Percentiles rank a stretch among this genome's conserved stretches.
phyloP scores from a whole-genome alignment of 1,140 invertebrate species.

The Apis cerana region DNA sequence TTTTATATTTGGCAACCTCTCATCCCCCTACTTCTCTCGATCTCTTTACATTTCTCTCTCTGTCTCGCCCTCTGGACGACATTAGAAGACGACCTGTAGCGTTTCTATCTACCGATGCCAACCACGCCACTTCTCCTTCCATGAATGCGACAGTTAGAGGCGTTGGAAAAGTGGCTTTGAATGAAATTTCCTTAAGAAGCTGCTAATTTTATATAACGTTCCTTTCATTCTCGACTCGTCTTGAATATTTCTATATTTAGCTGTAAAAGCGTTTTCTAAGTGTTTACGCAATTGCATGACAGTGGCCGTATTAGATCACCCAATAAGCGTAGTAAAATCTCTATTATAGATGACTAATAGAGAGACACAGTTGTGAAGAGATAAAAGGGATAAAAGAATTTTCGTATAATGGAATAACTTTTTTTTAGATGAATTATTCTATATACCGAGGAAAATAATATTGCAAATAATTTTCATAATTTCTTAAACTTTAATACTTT shows the following conservation, averaged over 20 bases:
- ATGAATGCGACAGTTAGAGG: background rate
- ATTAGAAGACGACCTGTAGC: slow-evolving; percentile 50
- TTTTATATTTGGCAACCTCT: slow-evolving; percentile 1
- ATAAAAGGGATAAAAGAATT: too few species aligned
- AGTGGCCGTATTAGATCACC: too few species aligned
- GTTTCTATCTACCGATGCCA: slow-evolving; percentile 39
- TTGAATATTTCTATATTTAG: too few species aligned
- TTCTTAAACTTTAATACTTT: too few species aligned
- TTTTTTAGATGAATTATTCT: too few species aligned
- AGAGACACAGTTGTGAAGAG: too few species aligned
- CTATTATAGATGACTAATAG: too few species aligned
- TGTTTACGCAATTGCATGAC: too few species aligned
- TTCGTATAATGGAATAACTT: background rate
- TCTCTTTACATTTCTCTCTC: background rate
- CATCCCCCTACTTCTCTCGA: background rate
- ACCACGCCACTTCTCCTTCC: slow-evolving; percentile 6
- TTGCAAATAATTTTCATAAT: too few species aligned
- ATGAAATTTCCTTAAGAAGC: background rate
- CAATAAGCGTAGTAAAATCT: too few species aligned
- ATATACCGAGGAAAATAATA: too few species aligned
- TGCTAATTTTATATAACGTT: background rate
- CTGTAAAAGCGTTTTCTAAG: too few species aligned
- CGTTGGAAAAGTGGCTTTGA: background rate
- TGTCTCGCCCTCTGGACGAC: background rate
- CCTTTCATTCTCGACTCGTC: background rate